Evolutionary conservation across 2,113 vertebrate species (phyloP).

Genomic region (Mormyrus lacerda): DNA sequence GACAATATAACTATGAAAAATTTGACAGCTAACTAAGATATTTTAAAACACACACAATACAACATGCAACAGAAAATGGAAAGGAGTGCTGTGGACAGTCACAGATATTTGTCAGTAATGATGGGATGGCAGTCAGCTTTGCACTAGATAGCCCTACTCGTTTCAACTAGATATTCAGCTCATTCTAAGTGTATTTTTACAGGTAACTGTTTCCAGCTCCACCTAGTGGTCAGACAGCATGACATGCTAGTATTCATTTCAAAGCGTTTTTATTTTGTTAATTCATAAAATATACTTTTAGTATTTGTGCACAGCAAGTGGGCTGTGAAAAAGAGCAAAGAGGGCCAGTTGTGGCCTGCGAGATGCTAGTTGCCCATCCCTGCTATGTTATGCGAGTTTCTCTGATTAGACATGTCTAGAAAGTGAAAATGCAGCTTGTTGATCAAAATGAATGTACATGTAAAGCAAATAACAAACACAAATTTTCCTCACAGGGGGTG

Average conservation of each 20-base stretch:
- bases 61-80: background rate
- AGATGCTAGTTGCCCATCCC: background rate
- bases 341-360: background rate
- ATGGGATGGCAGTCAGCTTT: background rate
- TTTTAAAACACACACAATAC: background rate
- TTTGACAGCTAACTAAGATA: background rate
- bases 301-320: background rate
- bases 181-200: background rate
- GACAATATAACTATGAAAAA: background rate
- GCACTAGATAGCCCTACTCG: background rate
- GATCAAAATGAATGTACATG: background rate
- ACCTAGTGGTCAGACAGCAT: background rate
- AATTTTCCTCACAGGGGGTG: constrained; percentile 66
- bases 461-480: background rate
- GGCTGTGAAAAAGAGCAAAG: background rate
- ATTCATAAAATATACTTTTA: background rate
- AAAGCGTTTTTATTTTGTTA: background rate
- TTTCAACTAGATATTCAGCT: background rate
- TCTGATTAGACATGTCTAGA: background rate
- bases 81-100: background rate
- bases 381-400: background rate
- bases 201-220: background rate
- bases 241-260: background rate
- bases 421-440: background rate
- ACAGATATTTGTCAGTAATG: background rate